phyloP scores from a whole-genome alignment of 1,140 invertebrate genomes.

The Drosophila carrolli region DNA sequence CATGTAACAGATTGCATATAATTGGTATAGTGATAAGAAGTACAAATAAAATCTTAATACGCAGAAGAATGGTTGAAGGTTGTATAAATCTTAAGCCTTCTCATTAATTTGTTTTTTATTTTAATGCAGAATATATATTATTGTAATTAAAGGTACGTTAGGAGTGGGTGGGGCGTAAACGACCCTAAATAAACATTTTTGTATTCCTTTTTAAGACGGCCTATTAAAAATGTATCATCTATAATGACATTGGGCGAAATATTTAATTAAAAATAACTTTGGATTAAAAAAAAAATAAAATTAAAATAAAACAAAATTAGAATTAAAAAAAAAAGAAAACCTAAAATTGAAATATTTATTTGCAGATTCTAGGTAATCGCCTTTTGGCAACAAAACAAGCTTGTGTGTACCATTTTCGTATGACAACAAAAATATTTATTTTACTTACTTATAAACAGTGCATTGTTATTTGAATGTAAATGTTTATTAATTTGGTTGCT shows the following conservation, averaged over 20 bases:
- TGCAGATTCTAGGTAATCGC: constrained; percentile 38
- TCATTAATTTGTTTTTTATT: no score
- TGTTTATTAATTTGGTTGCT: constrained; percentile 41
- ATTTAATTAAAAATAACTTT: no score
- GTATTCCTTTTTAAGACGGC: no score
- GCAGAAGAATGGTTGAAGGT: not conserved
- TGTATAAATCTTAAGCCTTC: not conserved
- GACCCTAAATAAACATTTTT: no score
- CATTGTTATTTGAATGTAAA: constrained; percentile 29
- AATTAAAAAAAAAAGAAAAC: no score
- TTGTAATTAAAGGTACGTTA: no score
- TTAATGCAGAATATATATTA: no score
- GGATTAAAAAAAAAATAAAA: not conserved
- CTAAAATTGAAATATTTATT: not conserved
- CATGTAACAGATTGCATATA: not conserved
- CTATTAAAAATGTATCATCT: no score
- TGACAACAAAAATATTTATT: constrained; percentile 64
- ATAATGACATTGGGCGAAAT: no score
- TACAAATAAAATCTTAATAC: not conserved
- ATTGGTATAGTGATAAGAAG: not conserved
- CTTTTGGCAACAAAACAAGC: constrained; percentile 14
- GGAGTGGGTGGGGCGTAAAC: no score
- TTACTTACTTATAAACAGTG: constrained; percentile 44
- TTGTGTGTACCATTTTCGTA: constrained; percentile 14
- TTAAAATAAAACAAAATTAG: not conserved